Evolutionary conservation across 2,888 invertebrate genomes (phyloP), one percentile per base, ranked within the genome.

Genomic region (Gastracanthus pulcherrimus): DNA sequence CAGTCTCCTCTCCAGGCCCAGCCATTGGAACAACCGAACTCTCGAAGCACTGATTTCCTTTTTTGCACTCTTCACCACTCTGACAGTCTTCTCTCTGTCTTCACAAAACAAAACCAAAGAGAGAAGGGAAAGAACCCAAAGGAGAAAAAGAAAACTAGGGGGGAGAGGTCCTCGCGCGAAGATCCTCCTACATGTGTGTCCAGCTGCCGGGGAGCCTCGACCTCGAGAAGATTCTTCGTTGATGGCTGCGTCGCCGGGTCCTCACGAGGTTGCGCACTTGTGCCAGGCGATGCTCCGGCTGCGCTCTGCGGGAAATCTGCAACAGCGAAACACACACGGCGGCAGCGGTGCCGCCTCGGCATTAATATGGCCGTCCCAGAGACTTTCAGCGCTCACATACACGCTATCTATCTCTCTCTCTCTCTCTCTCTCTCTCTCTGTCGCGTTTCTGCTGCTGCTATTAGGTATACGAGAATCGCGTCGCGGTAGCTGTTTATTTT

Each of bases 321-420:
- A 80, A 76, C n/a, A 60, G 76, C 82, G 84, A 83, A 64, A 75
- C 60, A 36, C 19, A 70, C 76, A n/a, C n/a, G n/a, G n/a, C n/a
- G 67, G 76, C 81, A 70, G 81, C 71, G 84, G 86, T 82, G 84
- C 84, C 82, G 84, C 84, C 83, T 85, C 51, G n/a, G 70, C 78
- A 84, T 87, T 86, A 87, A 86, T 84, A 87, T 87, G 87, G 87
- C 87, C 84, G 88, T 86, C 86, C 86, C n/a, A n/a, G n/a, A n/a
- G 84, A 84, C 79, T 60, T 77, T 48, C 72, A 51, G n/a, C 70
- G 70, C 75, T 55, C 67, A 51, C 72, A 41, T 72, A 55, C 75
- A 31, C 45, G 45, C 45, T 45, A 13, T 13, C 45, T 45, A n/a
- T n/a, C n/a, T n/a, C 45, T n/a, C 45, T n/a, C 45, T n/a, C 16